phyloP scores from a whole-genome alignment of 2,888 invertebrate species.

The Aplocera efformata region DNA sequence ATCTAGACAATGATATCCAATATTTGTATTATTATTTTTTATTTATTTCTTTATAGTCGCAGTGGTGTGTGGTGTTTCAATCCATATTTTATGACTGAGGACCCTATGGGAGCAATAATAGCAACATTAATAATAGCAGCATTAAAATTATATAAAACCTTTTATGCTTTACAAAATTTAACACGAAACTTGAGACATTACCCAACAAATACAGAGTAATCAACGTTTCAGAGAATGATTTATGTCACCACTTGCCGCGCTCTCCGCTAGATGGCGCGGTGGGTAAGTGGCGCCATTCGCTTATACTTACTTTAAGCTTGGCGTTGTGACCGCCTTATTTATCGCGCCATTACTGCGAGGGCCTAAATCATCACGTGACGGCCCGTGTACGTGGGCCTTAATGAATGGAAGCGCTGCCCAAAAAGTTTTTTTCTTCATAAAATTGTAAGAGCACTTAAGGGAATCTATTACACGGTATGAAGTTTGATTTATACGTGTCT shows the following conservation, averaged over 20 bases:
- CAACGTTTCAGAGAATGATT: slow-evolving; percentile 25
- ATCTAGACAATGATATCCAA: no score
- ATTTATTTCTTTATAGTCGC: no score
- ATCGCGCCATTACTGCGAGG: slow-evolving; percentile 77
- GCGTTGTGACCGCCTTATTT: slow-evolving; percentile 75
- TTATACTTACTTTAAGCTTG: slow-evolving; percentile 33
- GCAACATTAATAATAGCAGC: no score
- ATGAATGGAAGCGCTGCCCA: slow-evolving; percentile 69
- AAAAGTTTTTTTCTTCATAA: slow-evolving; percentile 70
- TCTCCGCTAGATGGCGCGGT: slow-evolving; percentile 31
- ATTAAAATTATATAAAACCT: no score
- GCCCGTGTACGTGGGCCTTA: slow-evolving; percentile 68
- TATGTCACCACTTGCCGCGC: slow-evolving; percentile 17
- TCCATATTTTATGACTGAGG: no score
- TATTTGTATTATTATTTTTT: no score
- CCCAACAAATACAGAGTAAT: slow-evolving; percentile 15
- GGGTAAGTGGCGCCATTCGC: slow-evolving; percentile 35
- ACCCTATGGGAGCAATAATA: no score
- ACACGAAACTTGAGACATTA: no score
- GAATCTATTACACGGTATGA: slow-evolving; percentile 62
- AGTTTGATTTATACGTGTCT: slow-evolving; percentile 40
- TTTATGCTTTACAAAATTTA: no score
- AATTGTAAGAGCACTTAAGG: slow-evolving; percentile 73
- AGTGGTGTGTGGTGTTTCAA: no score
- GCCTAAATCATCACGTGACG: slow-evolving; percentile 79